phyloP scores from a whole-genome alignment of 2,113 vertebrate genomes.

The Propithecus coquereli region DNA sequence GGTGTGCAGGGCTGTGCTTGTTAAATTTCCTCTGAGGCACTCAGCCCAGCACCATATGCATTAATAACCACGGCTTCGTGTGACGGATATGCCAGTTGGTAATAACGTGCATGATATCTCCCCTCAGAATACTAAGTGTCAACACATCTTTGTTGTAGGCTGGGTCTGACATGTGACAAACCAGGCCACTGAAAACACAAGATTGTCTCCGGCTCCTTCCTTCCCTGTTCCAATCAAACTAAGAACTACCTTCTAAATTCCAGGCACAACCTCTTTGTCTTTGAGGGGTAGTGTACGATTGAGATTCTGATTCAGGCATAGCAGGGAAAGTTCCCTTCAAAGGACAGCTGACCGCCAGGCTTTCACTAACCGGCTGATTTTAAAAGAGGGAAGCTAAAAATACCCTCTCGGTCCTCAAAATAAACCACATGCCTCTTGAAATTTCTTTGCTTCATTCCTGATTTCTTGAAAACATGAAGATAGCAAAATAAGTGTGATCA shows the following conservation, averaged over 20 bases:
- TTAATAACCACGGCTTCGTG: neutral
- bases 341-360: neutral
- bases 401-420: conserved; percentile 7
- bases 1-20: neutral
- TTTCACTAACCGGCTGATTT: neutral
- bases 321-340: neutral
- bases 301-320: neutral
- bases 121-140: conserved; percentile 49
- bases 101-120: conserved; percentile 54
- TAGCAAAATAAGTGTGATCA: conserved; percentile 41
- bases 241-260: conserved; percentile 1
- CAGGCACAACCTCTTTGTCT: neutral
- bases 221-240: neutral
- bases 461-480: conserved; percentile 55
- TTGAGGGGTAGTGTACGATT: neutral
- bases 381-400: conserved; percentile 60
- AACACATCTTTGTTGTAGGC: conserved; percentile 31
- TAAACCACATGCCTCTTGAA: conserved; percentile 26
- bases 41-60: neutral
- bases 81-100: conserved; percentile 36
- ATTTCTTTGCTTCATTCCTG: conserved; percentile 22
- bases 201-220: neutral
- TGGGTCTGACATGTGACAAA: conserved; percentile 42
- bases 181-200: conserved; percentile 48
- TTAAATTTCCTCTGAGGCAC: conserved; percentile 39